Evolutionary conservation across 2,113 vertebrate genomes (phyloP), one percentile per base, ranked within the genome.

Genomic region (Philantomba maxwellii): DNA sequence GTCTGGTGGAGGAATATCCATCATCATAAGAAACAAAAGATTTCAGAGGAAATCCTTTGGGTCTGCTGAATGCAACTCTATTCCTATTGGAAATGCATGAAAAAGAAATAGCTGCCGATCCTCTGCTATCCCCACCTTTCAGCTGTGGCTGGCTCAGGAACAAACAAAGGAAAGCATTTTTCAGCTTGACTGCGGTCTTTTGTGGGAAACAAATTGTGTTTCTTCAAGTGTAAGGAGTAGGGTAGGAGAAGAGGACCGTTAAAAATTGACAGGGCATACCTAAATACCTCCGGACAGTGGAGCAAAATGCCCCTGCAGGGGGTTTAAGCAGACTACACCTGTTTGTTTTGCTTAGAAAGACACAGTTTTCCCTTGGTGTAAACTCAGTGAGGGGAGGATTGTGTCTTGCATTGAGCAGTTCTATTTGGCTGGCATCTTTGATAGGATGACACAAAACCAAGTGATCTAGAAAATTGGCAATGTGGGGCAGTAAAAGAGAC

Each of bases 101-200:
- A 39, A 95, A 86, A 58, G 89, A 86, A 80, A 89, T 43, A 81
- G 26, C 51, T 73, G 10, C 55, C 26, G 8, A 7, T 33, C 15
- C 30, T 28, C 14, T 26, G 19, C n/a, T 49, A 60, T 49, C 14
- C 25, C 43, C 45, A 55, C 23, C 51, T 77, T 28, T 66, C 25
- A 73, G 89, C 30, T 23, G 36, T 25, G 19, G 19, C 7, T 25
- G 3, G 82, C 47, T 89, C 43, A 5, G 3, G 5, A 33, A 80
- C 7, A 85, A 33, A 80, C 7, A 85, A 81, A 85, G 92, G 45
- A 39, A 66, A 86, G 81, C 77, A 83, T 83, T 89, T 91, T 87
- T 85, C 89, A 80, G 89, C 45, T 80, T 94, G 91, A 96, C 70
- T 83, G 36, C 15, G 91, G 55, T 83, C 81, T 78, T 97, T 58